Percentiles rank a stretch among this genome's conserved stretches.
These are phyloP conservation scores for Harpagus bidentatus DNA, from an alignment of 2,113 vertebrate species.

Conservation along the genomic window DNA sequence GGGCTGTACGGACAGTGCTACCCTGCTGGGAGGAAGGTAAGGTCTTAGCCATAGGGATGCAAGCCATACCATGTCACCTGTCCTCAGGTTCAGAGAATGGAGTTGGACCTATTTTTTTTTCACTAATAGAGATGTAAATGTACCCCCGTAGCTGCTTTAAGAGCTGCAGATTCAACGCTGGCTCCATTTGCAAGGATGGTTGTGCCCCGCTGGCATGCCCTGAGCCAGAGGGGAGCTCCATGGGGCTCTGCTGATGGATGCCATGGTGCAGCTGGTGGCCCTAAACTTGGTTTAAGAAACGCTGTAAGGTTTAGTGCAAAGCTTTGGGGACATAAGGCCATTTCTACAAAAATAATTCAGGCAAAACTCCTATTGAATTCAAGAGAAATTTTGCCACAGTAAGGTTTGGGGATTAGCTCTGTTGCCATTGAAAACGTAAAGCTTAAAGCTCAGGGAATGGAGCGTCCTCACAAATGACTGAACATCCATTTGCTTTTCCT, in stretches of 20 bases:
- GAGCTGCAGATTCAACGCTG: not conserved
- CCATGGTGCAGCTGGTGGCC: not conserved
- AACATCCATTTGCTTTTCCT: not conserved
- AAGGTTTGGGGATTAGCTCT: not conserved
- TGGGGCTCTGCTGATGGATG: not conserved
- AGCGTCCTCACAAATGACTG: not conserved
- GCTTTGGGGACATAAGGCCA: not conserved
- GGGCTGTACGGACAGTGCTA: not conserved
- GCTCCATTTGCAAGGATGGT: not conserved
- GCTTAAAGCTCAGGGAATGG: not conserved
- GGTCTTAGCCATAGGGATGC: not conserved
- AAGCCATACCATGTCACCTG: not conserved
- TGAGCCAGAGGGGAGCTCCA: not conserved
- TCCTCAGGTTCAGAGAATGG: not conserved
- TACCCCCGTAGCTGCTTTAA: not conserved
- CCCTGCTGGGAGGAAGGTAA: not conserved
- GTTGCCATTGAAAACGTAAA: not conserved
- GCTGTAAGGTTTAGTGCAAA: not conserved
- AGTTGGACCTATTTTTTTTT: not conserved
- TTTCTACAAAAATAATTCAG: not conserved
- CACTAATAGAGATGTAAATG: not conserved
- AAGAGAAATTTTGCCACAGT: not conserved
- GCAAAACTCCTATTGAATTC: not conserved
- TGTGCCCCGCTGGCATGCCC: fast-evolving
- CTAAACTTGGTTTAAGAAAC: not conserved